Percentiles rank a stretch among this genome's conserved stretches.
These are phyloP conservation scores for Bugulina stolonifera DNA, from an alignment of 2,888 invertebrate genomes.

Conservation along the genomic window DNA sequence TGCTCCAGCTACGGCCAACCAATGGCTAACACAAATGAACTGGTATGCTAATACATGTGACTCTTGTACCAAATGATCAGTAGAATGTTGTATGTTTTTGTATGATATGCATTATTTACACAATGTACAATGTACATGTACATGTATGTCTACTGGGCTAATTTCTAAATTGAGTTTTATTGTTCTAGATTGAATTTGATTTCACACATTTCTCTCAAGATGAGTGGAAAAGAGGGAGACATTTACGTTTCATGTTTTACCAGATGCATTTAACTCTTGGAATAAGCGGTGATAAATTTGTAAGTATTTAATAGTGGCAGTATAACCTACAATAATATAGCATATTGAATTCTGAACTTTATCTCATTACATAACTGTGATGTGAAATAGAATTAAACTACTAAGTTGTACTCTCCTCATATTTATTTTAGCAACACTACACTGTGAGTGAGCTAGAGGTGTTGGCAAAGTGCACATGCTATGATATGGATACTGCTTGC, in stretches of 20 bases:
- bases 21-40: conserved; percentile 25
- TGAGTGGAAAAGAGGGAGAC: conserved; percentile 33
- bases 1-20: conserved; percentile 32
- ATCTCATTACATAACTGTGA: background rate
- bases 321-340: no score
- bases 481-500: conserved; percentile 36
- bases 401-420: no score
- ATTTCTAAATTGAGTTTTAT: no score
- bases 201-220: conserved; percentile 5
- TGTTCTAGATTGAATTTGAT: conserved; percentile 27
- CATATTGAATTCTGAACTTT: no score
- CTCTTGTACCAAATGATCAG: no score
- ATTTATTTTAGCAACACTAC: conserved; percentile 39
- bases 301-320: no score
- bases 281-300: conserved; percentile 32
- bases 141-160: no score
- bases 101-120: no score
- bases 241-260: conserved; percentile 35
- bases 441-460: conserved; percentile 35
- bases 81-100: no score
- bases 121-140: no score
- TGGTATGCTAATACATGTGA: no score
- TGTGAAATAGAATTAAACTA: background rate
- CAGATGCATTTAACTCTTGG: conserved; percentile 35
- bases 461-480: conserved; percentile 39